Base-by-base conservation (phyloP, 2,888 invertebrate genomes). In the Drepanosiphum platanoidis region DNA sequence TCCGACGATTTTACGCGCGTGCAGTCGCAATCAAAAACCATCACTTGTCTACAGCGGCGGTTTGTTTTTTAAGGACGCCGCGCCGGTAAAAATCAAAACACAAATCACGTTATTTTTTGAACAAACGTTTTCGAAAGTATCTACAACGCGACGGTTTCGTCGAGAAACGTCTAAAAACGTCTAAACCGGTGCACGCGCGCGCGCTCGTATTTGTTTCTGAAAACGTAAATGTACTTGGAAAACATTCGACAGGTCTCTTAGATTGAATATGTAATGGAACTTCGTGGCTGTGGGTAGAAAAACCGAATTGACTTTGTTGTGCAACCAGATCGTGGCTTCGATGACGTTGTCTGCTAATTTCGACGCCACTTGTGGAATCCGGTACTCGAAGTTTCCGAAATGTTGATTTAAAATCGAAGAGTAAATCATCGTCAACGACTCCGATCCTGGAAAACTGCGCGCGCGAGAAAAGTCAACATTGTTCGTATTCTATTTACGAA, bases 261-360 rank as follows among this genome's bases (percentile, higher is more conserved):
- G 92, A 91, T 98, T 98, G 90, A 98, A 98, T 88, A 98, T 94
- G 89, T 98, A 98, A 90, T 98, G 98, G 88, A 97, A 98, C 90
- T 98, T 98, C 81, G 96, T 94, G 3, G 98, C 98, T 2, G 98
- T 98, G 0, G 98, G 98, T 86, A 98, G 91, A 90, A 98, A 98
- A 36, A 96, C 93, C 90, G 95, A 94, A 2, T 95, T 92, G 3
- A 95, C 94, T 90, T 96, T 96, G 88, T 95, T 93, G 89, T 98
- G 98, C 61, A 98, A 90, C 30, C 94, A 93, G 86, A 98, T 92
- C 0, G 97, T 94, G 4, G 96, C 96, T 79, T 93, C 91, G 2
- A 97, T 96, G 87, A 98, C 92, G 88, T 93, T 94, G 79, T 88
- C 88, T 75, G 93, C 92, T 88, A 94, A 91, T 89, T 94, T 94